Conservation (phyloP, 1,140 invertebrate genomes). For the Helicoverpa zea region DNA sequence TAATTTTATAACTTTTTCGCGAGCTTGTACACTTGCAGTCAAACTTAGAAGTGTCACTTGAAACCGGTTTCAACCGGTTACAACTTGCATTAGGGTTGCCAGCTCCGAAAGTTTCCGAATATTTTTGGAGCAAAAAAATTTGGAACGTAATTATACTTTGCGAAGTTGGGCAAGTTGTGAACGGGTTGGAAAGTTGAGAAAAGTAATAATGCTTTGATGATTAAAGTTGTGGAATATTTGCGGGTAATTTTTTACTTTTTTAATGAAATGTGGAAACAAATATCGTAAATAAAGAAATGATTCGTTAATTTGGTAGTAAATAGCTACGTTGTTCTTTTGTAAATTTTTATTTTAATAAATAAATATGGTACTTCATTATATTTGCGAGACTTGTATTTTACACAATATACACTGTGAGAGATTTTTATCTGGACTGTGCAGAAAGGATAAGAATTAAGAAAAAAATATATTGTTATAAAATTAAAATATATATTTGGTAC, state of each 20-base stretch:
- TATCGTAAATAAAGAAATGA: no score
- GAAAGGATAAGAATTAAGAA: no score
- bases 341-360: no score
- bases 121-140: constrained; percentile 4
- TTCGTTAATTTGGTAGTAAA: no score
- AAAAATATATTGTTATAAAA: no score
- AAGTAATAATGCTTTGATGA: constrained; percentile 35
- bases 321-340: no score
- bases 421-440: background rate
- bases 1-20: constrained; percentile 36
- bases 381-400: no score
- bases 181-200: background rate
- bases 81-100: constrained; percentile 38
- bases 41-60: constrained; percentile 35
- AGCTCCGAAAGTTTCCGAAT: background rate
- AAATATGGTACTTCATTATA: no score
- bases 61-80: constrained; percentile 34
- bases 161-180: background rate
- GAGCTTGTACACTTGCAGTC: constrained; percentile 7
- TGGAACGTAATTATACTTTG: constrained; percentile 22
- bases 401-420: background rate
- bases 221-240: constrained; percentile 1
- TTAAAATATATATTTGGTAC: no score
- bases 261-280: background rate
- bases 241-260: background rate